Evolutionary conservation across 2,888 invertebrate species (phyloP), one percentile per base, ranked within the genome.

Genomic region (Eilema depressum): DNA sequence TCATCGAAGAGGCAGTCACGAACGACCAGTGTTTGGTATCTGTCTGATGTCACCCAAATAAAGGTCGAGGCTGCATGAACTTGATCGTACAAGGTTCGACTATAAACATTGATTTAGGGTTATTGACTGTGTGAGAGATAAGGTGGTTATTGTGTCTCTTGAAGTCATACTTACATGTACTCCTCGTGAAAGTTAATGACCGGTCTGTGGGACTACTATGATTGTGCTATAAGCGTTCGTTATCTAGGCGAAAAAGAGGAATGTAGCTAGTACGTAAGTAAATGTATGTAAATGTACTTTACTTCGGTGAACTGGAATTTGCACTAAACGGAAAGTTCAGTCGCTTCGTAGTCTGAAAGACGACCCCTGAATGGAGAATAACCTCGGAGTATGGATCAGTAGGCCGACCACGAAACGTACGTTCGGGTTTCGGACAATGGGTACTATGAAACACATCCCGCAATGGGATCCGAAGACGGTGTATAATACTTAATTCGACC

Each of bases 11-110:
- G 26, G 62, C 37, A 60, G 63, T 64, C 67, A 67, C 62, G 62
- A 69, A 68, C 66, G 26, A 28, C 53, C 63, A 37, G 59, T 37
- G 41, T n/a, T 37, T 62, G 25, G 25, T 77, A 80, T 77, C 78
- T 68, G 4, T 61, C 30, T 83, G 83, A 83, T 81, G 81, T 83
- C 83, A 83, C 68, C 71, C 33, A 10, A 74, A 68, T 70, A 84
- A 83, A 84, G 83, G 83, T 83, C 77, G 80, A 80, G 83, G 81
- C 71, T 75, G 26, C 23, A 63, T 62, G 73, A 78, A 72, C 76
- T 76, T 76, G 74, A 75, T 72, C 74, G 71, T 67, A 60, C n/a
- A 41, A 60, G 41, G 53, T 56, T 68, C 68, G 28, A 68, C 60
- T 71, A 68, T 71, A 63, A 67, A 71, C 68, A 68, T 56, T 47